Evolutionary conservation across 2,888 invertebrate genomes (phyloP), one percentile per base, ranked within the genome.

Genomic region (Lasioglossum marginatum): DNA sequence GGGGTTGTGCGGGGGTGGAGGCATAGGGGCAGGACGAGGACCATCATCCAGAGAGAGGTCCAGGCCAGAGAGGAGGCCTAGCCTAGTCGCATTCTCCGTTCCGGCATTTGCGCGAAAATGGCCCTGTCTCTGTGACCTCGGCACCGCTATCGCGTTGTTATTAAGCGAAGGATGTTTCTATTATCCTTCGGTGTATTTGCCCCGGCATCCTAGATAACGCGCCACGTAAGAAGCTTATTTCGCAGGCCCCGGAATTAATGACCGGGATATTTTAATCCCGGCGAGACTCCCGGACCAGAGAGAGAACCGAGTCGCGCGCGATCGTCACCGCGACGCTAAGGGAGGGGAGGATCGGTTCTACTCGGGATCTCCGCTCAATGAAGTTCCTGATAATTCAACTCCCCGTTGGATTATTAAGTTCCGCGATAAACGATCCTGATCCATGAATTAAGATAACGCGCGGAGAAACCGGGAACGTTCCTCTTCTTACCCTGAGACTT

Each of bases 91-190:
- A 79, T 83, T 52, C 68, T 68, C 37, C 83, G 70, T 31, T 57
- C 27, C n/a, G 70, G 82, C 73, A 77, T 81, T 88, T 81, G 31
- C 72, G 66, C 68, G 89, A 89, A 87, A 89, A 89, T 84, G 75
- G 66, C 63, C 43, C 87, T 77, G 74, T 83, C 79, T 74, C 72
- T 40, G 43, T 70, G 71, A 75, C 82, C 74, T 83, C 72, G 27
- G 31, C 66, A 52, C 16, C 73, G 81, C 81, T 78, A 79, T 81
- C 77, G 83, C 83, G 74, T 72, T 52, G 85, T 88, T 88, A 87
- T 87, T 83, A 71, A 68, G 66, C 78, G 80, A 79, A 86, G 83
- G 87, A 87, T 87, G 87, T 87, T 87, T 87, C 87, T 87, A 86
- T 87, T 87, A 87, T 87, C 83, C 87, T 83, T 83, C 45, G 81